Evolutionary conservation across 2,113 vertebrate species (phyloP), one percentile per base, ranked within the genome.

Genomic region (Gobiocypris rarus): DNA sequence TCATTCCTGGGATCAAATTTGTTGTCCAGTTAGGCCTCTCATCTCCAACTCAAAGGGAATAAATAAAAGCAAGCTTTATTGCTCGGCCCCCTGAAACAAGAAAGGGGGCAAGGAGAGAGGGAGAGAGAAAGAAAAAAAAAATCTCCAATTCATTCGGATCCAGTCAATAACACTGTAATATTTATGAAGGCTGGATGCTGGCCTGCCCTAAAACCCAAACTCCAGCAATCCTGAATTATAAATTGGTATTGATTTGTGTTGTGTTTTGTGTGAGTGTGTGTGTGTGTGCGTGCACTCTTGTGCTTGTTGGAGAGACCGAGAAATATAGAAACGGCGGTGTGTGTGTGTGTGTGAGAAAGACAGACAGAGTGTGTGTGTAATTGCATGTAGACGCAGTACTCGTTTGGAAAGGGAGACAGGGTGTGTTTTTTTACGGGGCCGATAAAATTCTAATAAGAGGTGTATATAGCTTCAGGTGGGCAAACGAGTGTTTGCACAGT

Each of bases 121-220:
- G 77, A 89, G 69, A 74, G 38, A 75, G 75, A 88, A 89, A 89
- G 88, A 83, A 26, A 82, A 31, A 82, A 31, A 90, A 92, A 93
- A 93, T 93, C 92, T 94, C 92, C 91, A 94, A 94, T 94, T 94
- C 93, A 94, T 94, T 93, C 92, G 93, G 92, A 93, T 92, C 91
- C 90, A 92, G 94, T 95, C 94, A 94, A 95, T 95, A 94, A 91
- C 90, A 92, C 92, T 95, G 92, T 93, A 95, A 94, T 94, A 95
- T 95, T 95, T 93, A 95, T 94, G 92, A 94, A 93, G 92, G 91
- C 92, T 94, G 94, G 92, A 94, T 93, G 93, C 91, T 89, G 89
- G 94, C 87, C 92, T 90, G 93, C 92, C 93, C 93, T 94, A 94
- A 94, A 94, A 94, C 92, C 93, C 92, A 93, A 94, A 95, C 93